Conservation (phyloP, 1,140 invertebrate genomes). For the Hermetia illucens region DNA sequence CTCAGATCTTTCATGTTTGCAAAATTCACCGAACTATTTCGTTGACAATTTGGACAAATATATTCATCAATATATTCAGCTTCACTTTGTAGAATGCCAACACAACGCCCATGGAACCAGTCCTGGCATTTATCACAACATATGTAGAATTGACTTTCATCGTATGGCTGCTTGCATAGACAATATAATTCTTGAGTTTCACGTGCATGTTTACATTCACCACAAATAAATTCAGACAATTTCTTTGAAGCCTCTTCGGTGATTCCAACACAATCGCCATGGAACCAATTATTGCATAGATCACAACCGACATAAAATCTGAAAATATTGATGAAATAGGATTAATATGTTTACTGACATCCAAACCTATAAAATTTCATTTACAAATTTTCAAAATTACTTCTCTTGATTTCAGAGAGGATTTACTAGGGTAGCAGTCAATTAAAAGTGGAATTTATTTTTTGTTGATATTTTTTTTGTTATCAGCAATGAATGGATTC, state of each 20-base stretch:
- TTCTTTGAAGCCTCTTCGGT: constrained; percentile 85
- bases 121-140: constrained; percentile 97
- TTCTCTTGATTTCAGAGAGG: no score
- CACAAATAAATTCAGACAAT: constrained; percentile 79
- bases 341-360: constrained; percentile 4
- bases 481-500: no score
- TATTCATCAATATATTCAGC: constrained; percentile 93
- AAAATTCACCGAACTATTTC: constrained; percentile 73
- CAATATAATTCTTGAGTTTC: constrained; percentile 91
- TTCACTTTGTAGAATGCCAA: constrained; percentile 87
- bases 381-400: no score
- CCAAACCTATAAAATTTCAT: no score
- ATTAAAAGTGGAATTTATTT: no score
- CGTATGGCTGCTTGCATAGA: constrained; percentile 89
- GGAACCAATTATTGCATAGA: constrained; percentile 96
- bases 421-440: no score
- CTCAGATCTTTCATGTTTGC: constrained; percentile 80
- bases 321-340: constrained; percentile 10
- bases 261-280: constrained; percentile 90
- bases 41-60: constrained; percentile 88
- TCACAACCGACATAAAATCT: constrained; percentile 97
- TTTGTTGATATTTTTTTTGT: no score
- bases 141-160: constrained; percentile 97
- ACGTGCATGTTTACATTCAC: constrained; percentile 68
- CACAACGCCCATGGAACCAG: constrained; percentile 97